Base-by-base conservation (phyloP, 2,888 invertebrate genomes). In the Eudemis profundana region DNA sequence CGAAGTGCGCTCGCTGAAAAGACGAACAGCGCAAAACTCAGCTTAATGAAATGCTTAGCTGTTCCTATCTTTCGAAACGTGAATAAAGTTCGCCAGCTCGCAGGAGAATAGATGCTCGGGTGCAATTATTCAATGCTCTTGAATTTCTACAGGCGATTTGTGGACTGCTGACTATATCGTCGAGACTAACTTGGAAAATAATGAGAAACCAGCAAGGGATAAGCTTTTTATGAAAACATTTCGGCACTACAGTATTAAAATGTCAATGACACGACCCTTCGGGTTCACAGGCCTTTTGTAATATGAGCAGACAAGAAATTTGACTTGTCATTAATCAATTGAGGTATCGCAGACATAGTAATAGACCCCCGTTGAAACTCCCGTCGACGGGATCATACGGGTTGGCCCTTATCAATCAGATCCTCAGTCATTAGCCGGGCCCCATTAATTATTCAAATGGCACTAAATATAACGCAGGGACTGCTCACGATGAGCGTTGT, bases 341-440 rank as follows among this genome's bases (percentile, higher is more conserved):
- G 40, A 51, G 27, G 36, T 51, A 59, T 53, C 50, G 19, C 63
- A 29, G 46, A 44, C 36, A 23, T 15, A 15, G 19, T 38, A 23
- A 36, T 57, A 23, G 57, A 53, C 51, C 64, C 51, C 51, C 36
- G 27, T 59, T 51, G 46, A 59, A 50, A 65, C 51, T 47, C 21
- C 53, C 51, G 42, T 51, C 51, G 40, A 17, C 33, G 17, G 64
- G 64, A 51, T 64, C 56, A 50, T 44, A 46, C 27, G 50, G 42
- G 23, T 64, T 51, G 27, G 23, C 59, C 64, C 51, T 51, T 64
- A 65, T 65, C 65, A 38, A 60, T 65, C 51, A 65, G 14, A 47
- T 36, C 23, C 36, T 21, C n/a, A 46, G 59, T 29, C 59, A 53
- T 60, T 60, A 46, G 27, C 46, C 27, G 49, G 8, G 12, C 7